These are phyloP conservation scores for Laspeyria flexula DNA, from an alignment of 2,888 invertebrate species.

Conservation along the genomic window DNA sequence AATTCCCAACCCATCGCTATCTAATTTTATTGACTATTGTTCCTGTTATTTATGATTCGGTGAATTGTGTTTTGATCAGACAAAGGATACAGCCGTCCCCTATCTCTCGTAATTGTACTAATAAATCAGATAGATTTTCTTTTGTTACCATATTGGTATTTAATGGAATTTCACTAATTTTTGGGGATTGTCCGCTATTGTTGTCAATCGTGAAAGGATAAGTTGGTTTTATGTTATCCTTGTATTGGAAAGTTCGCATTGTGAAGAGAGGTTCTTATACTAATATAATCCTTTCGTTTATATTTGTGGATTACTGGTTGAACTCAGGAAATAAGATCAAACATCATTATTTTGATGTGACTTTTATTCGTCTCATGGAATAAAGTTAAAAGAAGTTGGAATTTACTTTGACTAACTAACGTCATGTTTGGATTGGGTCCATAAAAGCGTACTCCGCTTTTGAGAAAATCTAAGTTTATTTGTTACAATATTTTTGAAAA, in stretches of 20 bases:
- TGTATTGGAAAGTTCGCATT: not conserved
- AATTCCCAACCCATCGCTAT: constrained; percentile 69
- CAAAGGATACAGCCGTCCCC: constrained; percentile 69
- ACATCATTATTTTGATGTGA: no score
- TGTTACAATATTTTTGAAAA: no score
- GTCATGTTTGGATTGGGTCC: no score
- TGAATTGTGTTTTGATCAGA: constrained; percentile 78
- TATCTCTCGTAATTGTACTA: constrained; percentile 73
- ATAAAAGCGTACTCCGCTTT: no score
- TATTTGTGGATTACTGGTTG: no score
- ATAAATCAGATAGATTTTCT: constrained; percentile 76
- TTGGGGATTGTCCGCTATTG: constrained; percentile 4
- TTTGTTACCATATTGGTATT: constrained; percentile 51
- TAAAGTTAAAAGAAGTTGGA: no score
- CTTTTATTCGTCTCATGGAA: no score
- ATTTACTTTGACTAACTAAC: no score
- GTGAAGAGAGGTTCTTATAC: not conserved
- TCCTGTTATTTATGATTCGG: constrained; percentile 80
- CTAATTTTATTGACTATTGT: constrained; percentile 83
- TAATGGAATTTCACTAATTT: constrained; percentile 17
- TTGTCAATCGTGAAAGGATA: constrained; percentile 3
- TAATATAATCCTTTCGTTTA: no score
- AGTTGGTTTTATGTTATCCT: not conserved
- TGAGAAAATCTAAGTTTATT: no score
- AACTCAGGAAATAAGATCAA: no score